Conservation (phyloP, 2,888 invertebrate species). For the Eremobia ochroleuca region DNA sequence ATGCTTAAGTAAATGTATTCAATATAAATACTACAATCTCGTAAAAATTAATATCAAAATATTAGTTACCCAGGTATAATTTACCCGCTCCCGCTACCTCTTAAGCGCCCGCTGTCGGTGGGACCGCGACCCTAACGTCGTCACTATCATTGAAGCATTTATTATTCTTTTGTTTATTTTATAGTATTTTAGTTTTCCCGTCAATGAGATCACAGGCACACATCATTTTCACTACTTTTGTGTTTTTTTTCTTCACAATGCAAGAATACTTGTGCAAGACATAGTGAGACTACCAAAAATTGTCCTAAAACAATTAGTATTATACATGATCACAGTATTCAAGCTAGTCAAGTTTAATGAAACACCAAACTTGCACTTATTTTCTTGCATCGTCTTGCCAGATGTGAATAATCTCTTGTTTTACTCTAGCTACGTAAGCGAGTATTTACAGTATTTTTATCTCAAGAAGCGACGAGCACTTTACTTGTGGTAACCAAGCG, state of each 20-base stretch:
- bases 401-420: not conserved
- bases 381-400: not conserved
- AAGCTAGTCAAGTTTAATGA: conserved; percentile 43
- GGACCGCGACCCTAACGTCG: conserved; percentile 61
- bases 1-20: conserved; percentile 7
- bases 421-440: not conserved
- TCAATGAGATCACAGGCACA: conserved; percentile 49
- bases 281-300: conserved; percentile 22
- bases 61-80: conserved; percentile 11
- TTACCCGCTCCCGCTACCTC: conserved; percentile 58
- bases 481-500: not conserved
- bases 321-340: conserved; percentile 43
- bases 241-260: not conserved
- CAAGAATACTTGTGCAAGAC: conserved; percentile 9
- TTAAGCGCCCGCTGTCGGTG: conserved; percentile 57
- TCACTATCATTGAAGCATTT: conserved; percentile 76
- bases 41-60: not conserved
- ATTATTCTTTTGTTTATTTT: conserved; percentile 69
- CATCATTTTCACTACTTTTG: not conserved
- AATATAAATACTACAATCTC: not conserved
- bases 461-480: not conserved
- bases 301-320: conserved; percentile 21
- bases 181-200: conserved; percentile 61
- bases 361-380: conserved; percentile 12
- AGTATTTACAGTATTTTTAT: not conserved